Conservation (phyloP, 2,113 vertebrate genomes). For the Atractosteus spatula region DNA sequence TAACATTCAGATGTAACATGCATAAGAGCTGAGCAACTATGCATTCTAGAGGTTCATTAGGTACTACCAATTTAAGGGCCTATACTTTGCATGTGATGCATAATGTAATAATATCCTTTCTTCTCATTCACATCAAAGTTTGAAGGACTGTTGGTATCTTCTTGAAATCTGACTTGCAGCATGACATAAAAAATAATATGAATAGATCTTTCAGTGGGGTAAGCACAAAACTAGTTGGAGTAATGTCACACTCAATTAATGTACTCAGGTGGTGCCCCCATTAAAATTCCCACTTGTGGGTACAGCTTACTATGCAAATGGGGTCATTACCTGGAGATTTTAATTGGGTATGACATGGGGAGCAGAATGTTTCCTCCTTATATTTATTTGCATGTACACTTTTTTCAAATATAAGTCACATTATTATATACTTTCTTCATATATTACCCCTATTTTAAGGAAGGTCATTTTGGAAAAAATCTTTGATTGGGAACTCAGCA, state of each 20-base stretch:
- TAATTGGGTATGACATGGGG: constrained; percentile 91
- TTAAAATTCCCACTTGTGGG: constrained; percentile 87
- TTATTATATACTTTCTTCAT: constrained; percentile 26
- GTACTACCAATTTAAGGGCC: background rate
- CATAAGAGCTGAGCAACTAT: background rate
- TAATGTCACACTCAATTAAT: constrained; percentile 93
- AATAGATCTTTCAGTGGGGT: constrained; percentile 82
- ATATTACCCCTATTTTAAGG: background rate
- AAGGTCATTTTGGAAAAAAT: background rate
- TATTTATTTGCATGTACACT: constrained; percentile 82
- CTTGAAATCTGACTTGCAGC: constrained; percentile 84
- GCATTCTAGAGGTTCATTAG: background rate
- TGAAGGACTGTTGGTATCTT: constrained; percentile 86
- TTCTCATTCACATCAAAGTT: constrained; percentile 79
- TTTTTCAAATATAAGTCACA: constrained; percentile 71
- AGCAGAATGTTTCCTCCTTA: constrained; percentile 74
- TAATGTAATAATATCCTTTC: constrained; percentile 65
- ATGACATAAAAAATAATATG: constrained; percentile 88
- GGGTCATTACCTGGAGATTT: constrained; percentile 88
- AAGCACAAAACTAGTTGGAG: constrained; percentile 84
- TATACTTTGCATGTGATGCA: constrained; percentile 48
- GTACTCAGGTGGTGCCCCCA: constrained; percentile 85
- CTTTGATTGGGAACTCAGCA: background rate
- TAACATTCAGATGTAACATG: constrained; percentile 7
- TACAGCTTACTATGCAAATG: constrained; percentile 88